Base-by-base conservation (phyloP, 2,797 vertebrate genomes). In the Danionella dracula region DNA sequence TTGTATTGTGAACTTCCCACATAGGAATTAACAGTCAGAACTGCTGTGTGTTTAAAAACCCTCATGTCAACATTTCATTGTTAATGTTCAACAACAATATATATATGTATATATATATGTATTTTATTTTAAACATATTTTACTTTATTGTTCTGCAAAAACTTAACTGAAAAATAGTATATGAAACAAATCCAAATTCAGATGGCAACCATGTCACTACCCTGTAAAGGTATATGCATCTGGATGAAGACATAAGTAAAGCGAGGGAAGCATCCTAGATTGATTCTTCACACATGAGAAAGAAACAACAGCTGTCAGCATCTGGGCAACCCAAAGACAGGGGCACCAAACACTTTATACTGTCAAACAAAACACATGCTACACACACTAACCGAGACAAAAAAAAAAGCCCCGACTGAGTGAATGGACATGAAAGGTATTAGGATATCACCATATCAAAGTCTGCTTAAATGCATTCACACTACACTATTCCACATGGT, bases 371-470 rank as follows among this genome's bases (percentile, higher is more conserved):
- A 60, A 8, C 56, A 29, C 23, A 66, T 9, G 41, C 49, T 15
- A 32, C 46, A 56, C n/a, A n/a, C 45, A 41, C 27, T 32, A 58
- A 17, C 32, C 55, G 2, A 4, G 4, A 20, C 19, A 61, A 50
- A n/a, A 48, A 46, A 55, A 46, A 55, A 62, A 46, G 38, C 38
- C 15, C 61, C 46, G 53, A 19, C 46, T 41, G 34, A 44, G 42
- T 46, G 50, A 48, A 72, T 8, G 41, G 32, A 63, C 62, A 84
- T 79, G 68, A 82, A 79, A 82, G 72, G 69, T 75, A 67, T 69
- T 69, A 65, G 44, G 34, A 45, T 46, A 70, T 73, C 55, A 69
- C 71, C 63, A 20, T 72, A 81, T 85, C 80, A 84, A 84, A 83
- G 79, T 55, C 68, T 57, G 68, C 54, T 13, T 37, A 49, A 75